Evolutionary conservation across 2,888 invertebrate species (phyloP), one percentile per base, ranked within the genome.

Genomic region (Agelastica alni): DNA sequence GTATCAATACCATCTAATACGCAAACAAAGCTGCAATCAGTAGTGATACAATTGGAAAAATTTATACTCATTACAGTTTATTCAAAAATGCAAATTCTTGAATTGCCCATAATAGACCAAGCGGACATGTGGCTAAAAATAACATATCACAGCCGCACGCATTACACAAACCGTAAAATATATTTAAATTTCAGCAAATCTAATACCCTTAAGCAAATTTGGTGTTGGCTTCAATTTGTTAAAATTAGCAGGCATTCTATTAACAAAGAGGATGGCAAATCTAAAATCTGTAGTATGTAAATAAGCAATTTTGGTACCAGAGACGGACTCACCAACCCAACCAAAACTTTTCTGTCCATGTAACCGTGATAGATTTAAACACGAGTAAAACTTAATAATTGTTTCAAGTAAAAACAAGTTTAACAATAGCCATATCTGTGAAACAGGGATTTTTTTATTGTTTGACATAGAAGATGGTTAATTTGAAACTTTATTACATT

Each of bases 251-350:
- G 42, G 48, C 54, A 55, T 59, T 60, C 56, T 60, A 54, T 62
- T 60, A 60, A 53, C 56, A 62, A 45, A 59, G 58, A 56, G 55
- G 47, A 52, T 42, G 47, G 53, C 48, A 58, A 60, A 58, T 62
- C 46, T 55, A 53, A 61, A 61, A 61, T 59, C 62, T 57, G 43
- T 55, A 58, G 54, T 58, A 62, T 62, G 60, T 62, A 62, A 62
- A 62, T 62, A 62, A 58, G 61, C 62, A 48, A 46, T 53, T 56
- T n/a, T n/a, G n/a, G n/a, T n/a, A n/a, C n/a, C n/a, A n/a, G n/a
- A n/a, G n/a, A n/a, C n/a, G n/a, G n/a, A n/a, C n/a, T n/a, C n/a
- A n/a, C n/a, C n/a, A n/a, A n/a, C n/a, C n/a, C n/a, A n/a, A n/a
- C n/a, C n/a, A n/a, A n/a, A n/a, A n/a, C n/a, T n/a, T n/a, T n/a